These are phyloP conservation scores for Montifringilla adamsi DNA, from an alignment of 2,113 vertebrate species.

Conservation along the genomic window DNA sequence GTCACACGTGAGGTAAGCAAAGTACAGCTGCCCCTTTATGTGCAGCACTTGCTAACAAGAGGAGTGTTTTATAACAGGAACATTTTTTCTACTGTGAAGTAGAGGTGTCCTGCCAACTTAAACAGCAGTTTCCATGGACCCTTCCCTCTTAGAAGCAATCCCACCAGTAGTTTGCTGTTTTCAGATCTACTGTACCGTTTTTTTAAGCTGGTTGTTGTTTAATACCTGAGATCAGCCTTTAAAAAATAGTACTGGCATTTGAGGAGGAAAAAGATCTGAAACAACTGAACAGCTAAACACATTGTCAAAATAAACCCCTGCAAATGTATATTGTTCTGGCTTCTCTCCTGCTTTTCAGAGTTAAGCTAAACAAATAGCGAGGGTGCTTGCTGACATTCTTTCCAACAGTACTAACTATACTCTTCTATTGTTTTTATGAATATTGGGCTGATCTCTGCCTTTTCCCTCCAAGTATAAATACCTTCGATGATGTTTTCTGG, in stretches of 20 bases:
- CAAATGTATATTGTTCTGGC: conserved; percentile 51
- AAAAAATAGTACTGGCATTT: conserved; percentile 30
- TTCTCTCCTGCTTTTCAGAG: conserved; percentile 24
- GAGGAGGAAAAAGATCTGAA: conserved; percentile 24
- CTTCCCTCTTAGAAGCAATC: conserved; percentile 9
- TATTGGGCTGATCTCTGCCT: neutral
- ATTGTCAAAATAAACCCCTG: conserved; percentile 44
- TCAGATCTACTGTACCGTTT: conserved; percentile 3
- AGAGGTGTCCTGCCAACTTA: conserved; percentile 24
- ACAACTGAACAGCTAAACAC: conserved; percentile 36
- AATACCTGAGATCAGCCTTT: conserved; percentile 39
- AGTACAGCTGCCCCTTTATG: conserved; percentile 10
- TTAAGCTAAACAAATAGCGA: conserved; percentile 52
- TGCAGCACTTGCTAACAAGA: neutral
- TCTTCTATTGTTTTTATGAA: conserved; percentile 14
- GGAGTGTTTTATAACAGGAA: conserved; percentile 27
- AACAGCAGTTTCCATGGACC: conserved; percentile 42
- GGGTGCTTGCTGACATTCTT: conserved; percentile 46
- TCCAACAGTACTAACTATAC: conserved; percentile 17
- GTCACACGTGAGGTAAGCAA: conserved; percentile 94
- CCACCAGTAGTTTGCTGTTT: neutral
- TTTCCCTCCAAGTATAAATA: neutral
- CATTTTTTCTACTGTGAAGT: conserved; percentile 24
- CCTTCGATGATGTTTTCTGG: neutral
- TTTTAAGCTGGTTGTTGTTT: conserved; percentile 19